Evolutionary conservation across 2,113 vertebrate genomes (phyloP), one percentile per base, ranked within the genome.

Genomic region (Actenoides lindsayi): DNA sequence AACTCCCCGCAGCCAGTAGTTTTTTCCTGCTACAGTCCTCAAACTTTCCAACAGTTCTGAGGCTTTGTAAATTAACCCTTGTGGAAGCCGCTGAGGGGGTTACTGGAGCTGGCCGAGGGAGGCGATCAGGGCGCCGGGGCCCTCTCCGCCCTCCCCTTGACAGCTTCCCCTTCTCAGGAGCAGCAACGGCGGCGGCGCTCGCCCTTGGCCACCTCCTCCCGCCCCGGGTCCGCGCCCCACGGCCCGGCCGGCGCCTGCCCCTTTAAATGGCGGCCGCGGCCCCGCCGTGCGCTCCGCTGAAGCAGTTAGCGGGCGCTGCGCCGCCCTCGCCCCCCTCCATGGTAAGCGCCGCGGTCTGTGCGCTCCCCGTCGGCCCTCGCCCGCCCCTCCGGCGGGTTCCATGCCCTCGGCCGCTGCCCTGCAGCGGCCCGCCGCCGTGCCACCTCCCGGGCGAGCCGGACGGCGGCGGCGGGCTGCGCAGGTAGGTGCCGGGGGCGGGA

Each of bases 211-310:
- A 11, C 86, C 51, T 25, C 70, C 86, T 71, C 44, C 57, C 28
- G n/a, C 37, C 53, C 27, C 77, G 48, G 57, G 6, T 67, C 31
- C 24, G 42, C 63, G 51, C 51, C 23, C 28, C 15, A 28, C 60
- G 48, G 54, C 37, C 33, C 35, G 31, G 48, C 56, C 54, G 81
- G 79, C 54, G n/a, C 73, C 93, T 91, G 94, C 93, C 85, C 96
- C 96, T 97, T 97, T 96, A 97, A 97, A 92, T 92, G 71, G 85
- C 89, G 90, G 85, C 77, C 53, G 69, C 86, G 86, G 92, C 87
- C 81, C 81, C 41, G 46, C 71, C 30, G 75, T 53, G 86, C 73
- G 84, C 33, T 44, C 56, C 44, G 57, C 64, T 18, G 56, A 77
- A 86, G 67, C 89, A 37, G 67, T 28, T 53, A 6, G 53, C 42